Percentiles rank a stretch among this genome's conserved stretches.
phyloP scores from a whole-genome alignment of 2,888 invertebrate species.

The Lochmaea crataegi region DNA sequence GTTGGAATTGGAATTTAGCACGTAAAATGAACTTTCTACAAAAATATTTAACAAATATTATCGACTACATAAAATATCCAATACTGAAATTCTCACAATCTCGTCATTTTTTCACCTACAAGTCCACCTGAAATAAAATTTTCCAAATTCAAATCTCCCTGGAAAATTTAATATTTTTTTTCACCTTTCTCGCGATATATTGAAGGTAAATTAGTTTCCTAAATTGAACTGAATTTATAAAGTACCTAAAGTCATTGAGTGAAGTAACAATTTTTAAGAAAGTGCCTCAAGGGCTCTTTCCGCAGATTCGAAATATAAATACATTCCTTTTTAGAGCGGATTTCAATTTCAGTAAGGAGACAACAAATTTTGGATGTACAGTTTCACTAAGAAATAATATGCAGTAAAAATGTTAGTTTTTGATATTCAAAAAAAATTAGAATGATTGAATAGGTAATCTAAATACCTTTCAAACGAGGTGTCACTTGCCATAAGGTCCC shows the following conservation, averaged over 20 bases:
- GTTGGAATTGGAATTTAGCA: no score
- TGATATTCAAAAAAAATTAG: no score
- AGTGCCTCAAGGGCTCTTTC: constrained; percentile 21
- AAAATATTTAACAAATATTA: no score
- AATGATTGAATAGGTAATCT: no score
- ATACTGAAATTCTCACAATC: no score
- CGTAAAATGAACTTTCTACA: no score
- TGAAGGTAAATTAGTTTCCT: constrained; percentile 17
- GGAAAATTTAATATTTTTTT: neutral
- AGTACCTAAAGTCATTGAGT: constrained; percentile 9
- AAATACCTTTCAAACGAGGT: no score
- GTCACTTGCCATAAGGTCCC: no score
- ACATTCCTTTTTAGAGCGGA: constrained; percentile 8
- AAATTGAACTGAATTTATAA: constrained; percentile 26
- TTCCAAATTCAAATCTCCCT: neutral
- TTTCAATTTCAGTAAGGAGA: constrained; percentile 22
- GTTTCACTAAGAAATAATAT: no score
- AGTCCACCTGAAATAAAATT: neutral
- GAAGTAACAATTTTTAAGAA: constrained; percentile 18
- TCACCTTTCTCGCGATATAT: constrained; percentile 1
- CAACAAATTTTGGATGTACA: neutral
- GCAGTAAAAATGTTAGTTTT: no score
- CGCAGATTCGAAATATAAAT: constrained; percentile 25
- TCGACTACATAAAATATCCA: no score
- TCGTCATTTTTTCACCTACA: neutral